A percentile compares a stretch with the other conserved stretches of the same genome.
phyloP scores from a whole-genome alignment of 2,113 vertebrate species.

The Athene noctua region DNA sequence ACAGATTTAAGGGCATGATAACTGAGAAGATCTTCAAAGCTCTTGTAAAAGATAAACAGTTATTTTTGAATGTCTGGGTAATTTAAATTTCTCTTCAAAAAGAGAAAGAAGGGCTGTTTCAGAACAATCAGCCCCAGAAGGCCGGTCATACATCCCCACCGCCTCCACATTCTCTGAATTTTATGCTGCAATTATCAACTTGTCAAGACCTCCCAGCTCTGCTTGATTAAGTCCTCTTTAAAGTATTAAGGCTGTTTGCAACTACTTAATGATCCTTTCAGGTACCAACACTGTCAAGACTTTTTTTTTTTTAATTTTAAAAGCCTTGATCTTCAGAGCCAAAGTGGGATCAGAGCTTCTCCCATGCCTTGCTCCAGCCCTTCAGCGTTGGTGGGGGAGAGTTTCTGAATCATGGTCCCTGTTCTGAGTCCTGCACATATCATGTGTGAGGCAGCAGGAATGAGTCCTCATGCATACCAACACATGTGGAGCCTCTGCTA shows the following conservation, averaged over 20 bases:
- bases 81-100: slow-evolving; percentile 32
- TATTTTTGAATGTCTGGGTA: slow-evolving; percentile 9
- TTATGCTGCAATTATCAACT: slow-evolving; percentile 36
- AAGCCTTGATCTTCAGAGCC: neutral
- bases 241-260: slow-evolving; percentile 38
- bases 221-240: slow-evolving; percentile 44
- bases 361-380: neutral
- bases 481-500: neutral
- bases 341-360: neutral
- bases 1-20: neutral
- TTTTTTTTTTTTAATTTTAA: neutral
- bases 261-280: slow-evolving; percentile 14
- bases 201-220: neutral
- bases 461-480: neutral
- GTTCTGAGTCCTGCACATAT: neutral
- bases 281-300: neutral
- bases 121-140: neutral
- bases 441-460: neutral
- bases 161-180: slow-evolving; percentile 41
- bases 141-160: neutral
- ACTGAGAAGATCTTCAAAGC: neutral
- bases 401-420: neutral
- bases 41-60: slow-evolving; percentile 37
- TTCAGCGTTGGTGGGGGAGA: rapidly evolving
- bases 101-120: neutral